A percentile compares a stretch with the other conserved stretches of the same genome.
phyloP scores from a whole-genome alignment of 2,888 invertebrate species.

The Stratiomys singularior region DNA sequence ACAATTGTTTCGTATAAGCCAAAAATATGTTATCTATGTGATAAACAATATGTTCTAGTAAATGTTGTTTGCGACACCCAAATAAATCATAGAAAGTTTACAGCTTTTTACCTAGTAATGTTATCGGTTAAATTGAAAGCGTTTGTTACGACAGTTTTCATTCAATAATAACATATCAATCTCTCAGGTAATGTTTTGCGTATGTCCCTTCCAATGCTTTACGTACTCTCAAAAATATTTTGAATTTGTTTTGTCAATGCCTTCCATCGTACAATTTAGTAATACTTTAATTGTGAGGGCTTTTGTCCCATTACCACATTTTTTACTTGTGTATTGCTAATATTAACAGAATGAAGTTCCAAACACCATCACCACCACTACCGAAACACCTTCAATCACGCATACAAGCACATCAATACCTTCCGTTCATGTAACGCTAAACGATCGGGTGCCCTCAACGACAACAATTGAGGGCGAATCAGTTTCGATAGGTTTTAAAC shows the following conservation, averaged over 20 bases:
- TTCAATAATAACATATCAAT: too few relatives aligned
- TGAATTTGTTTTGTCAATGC: slow-evolving; percentile 39
- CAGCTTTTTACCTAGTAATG: too few relatives aligned
- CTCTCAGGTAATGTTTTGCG: too few relatives aligned
- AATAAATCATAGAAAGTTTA: too few relatives aligned
- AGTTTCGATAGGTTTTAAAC: slow-evolving; percentile 38
- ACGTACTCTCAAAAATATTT: background rate
- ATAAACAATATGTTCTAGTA: too few relatives aligned
- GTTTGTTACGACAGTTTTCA: too few relatives aligned
- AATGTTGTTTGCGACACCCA: too few relatives aligned
- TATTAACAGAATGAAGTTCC: slow-evolving; percentile 59
- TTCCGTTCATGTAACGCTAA: slow-evolving; percentile 50
- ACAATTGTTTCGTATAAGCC: too few relatives aligned
- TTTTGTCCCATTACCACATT: slow-evolving; percentile 27
- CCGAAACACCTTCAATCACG: slow-evolving; percentile 64
- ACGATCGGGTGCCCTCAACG: slow-evolving; percentile 55
- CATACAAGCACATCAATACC: slow-evolving; percentile 50
- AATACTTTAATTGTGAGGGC: slow-evolving; percentile 5
- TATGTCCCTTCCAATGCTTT: background rate
- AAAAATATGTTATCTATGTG: too few relatives aligned
- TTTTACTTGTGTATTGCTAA: slow-evolving; percentile 59
- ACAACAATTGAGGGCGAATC: slow-evolving; percentile 36
- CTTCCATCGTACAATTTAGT: background rate
- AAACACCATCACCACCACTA: slow-evolving; percentile 54
- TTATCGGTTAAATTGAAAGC: too few relatives aligned